phyloP scores from a whole-genome alignment of 2,113 vertebrate genomes.

The Echinops telfairi region DNA sequence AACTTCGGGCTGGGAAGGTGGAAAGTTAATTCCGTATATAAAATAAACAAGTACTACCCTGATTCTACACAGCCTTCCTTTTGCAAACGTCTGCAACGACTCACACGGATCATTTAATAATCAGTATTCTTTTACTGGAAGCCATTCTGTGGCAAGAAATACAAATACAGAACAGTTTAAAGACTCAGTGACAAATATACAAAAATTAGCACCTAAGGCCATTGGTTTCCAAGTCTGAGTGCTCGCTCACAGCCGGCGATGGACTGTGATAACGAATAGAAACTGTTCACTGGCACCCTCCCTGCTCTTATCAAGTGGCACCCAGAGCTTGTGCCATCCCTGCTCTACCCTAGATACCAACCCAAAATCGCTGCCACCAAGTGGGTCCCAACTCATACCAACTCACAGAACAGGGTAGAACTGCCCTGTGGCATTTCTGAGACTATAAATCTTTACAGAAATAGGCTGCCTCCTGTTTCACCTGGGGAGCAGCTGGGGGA shows the following conservation, averaged over 20 bases:
- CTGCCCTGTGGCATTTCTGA: no score
- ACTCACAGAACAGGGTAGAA: not conserved
- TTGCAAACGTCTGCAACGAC: conserved; percentile 15
- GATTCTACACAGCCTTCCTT: not conserved
- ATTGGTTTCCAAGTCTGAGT: not conserved
- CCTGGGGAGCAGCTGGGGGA: no score
- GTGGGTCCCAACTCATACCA: not conserved
- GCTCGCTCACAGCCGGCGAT: not conserved
- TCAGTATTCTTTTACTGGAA: conserved; percentile 4
- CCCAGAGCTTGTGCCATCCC: not conserved
- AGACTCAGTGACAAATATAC: not conserved
- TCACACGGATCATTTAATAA: not conserved
- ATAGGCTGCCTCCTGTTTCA: no score
- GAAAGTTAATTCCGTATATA: conserved; percentile 56
- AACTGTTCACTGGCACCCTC: not conserved
- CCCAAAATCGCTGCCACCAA: not conserved
- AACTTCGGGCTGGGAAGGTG: not conserved
- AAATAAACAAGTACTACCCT: conserved; percentile 61
- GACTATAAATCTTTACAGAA: no score
- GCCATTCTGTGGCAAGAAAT: conserved; percentile 51
- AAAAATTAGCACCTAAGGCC: not conserved
- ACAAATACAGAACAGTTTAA: conserved; percentile 44
- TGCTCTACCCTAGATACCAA: not conserved
- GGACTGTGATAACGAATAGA: not conserved
- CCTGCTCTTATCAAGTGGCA: not conserved